Percentiles rank a stretch among this genome's conserved stretches.
Evolutionary conservation across 2,888 invertebrate species (phyloP).

Genomic region (Brachyopa scutellaris): DNA sequence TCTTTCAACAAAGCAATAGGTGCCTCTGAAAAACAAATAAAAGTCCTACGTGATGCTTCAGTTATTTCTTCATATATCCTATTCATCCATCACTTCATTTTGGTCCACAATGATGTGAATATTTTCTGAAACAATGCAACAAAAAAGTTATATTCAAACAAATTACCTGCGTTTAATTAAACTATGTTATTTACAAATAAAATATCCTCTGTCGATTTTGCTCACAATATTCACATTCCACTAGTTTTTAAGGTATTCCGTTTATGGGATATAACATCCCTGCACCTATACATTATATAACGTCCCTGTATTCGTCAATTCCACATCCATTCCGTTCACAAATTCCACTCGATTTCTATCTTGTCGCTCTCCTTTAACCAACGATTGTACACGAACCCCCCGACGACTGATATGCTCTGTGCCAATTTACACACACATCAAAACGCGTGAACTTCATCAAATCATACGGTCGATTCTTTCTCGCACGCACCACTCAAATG

Average conservation of each 20-base stretch:
- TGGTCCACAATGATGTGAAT: too few species aligned
- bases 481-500: conserved; percentile 24
- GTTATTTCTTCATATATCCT: too few species aligned
- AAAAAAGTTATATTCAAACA: too few species aligned
- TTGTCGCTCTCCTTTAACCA: conserved; percentile 10
- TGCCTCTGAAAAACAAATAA: too few species aligned
- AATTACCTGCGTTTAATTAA: conserved; percentile 29
- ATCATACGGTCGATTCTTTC: conserved; percentile 40
- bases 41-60: too few species aligned
- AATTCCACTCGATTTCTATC: conserved; percentile 28
- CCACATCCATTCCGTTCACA: conserved; percentile 33
- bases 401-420: conserved; percentile 29
- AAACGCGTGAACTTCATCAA: conserved; percentile 39
- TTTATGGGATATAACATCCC: conserved; percentile 24
- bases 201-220: conserved; percentile 23
- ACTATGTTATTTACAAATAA: conserved; percentile 24
- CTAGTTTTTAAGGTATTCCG: conserved; percentile 15
- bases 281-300: conserved; percentile 19
- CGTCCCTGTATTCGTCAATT: conserved; percentile 47
- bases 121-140: too few species aligned
- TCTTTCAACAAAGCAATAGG: too few species aligned
- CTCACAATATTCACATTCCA: background rate
- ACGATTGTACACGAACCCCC: conserved; percentile 21
- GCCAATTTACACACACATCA: conserved; percentile 42
- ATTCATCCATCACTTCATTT: too few species aligned